A percentile compares a stretch with the other conserved stretches of the same genome.
phyloP scores from a whole-genome alignment of 2,113 vertebrate genomes.

The Pseudopodoces humilis region DNA sequence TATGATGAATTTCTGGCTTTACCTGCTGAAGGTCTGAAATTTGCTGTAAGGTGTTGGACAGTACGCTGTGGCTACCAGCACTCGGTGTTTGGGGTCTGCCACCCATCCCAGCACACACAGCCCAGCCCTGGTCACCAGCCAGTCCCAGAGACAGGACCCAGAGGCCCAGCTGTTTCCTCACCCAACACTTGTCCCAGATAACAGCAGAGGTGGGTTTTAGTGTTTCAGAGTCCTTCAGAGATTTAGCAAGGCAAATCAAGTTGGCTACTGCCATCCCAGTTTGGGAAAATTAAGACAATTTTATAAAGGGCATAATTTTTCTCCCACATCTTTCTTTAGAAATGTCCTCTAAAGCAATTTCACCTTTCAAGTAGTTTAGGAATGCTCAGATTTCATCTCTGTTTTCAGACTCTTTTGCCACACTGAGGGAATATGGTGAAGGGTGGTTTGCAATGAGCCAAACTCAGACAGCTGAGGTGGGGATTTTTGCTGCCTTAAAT shows the following conservation, averaged over 20 bases:
- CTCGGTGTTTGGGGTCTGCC: fast-evolving
- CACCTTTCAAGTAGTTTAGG: background rate
- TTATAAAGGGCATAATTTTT: background rate
- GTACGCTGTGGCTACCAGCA: fast-evolving
- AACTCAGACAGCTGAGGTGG: background rate
- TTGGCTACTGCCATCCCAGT: background rate
- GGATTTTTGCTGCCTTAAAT: background rate
- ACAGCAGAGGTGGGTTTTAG: background rate
- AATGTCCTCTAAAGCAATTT: background rate
- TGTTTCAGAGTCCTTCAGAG: background rate
- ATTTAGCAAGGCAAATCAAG: background rate
- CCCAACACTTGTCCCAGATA: background rate
- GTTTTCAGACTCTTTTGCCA: background rate
- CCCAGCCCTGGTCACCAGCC: background rate
- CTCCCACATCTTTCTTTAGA: background rate
- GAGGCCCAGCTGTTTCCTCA: background rate
- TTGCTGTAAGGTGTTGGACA: background rate
- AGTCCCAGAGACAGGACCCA: background rate
- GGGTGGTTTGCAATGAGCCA: background rate
- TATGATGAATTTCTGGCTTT: background rate
- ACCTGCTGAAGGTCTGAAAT: background rate
- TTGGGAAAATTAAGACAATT: background rate
- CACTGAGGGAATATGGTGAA: background rate
- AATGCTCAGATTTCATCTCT: background rate
- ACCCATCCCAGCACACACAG: background rate